Base-by-base conservation (phyloP, 1,140 invertebrate species). In the Dendrolimus punctatus region DNA sequence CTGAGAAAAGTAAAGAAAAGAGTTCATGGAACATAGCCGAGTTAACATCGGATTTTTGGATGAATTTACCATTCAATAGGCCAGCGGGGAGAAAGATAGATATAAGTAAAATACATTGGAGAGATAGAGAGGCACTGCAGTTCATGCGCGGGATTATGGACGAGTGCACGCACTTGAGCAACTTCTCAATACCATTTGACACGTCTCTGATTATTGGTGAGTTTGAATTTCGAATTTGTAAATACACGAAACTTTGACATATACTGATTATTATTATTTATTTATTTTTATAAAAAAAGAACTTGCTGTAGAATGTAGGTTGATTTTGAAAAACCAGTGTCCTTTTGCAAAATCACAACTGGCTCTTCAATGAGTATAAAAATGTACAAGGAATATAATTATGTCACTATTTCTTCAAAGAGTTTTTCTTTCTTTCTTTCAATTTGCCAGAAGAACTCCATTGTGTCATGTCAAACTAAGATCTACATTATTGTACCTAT, bases 91-190 rank as follows among this genome's bases (percentile, higher is more conserved):
- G 74, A 56, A 80, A 80, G 64, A 86, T 86, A 78, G 87, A 90
- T 48, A 89, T 89, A 58, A 80, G 80, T 8, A 90, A 89, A 68
- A 89, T 88, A 6, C 89, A 90, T 62, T 90, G 89, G 89, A 86
- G 91, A 46, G 91, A 93, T 63, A 89, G 90, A 60, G 94, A 96
- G 75, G 94, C 95, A 2, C 63, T 97, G 6, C 93, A 96, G 81
- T 99, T 99, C 76, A 99, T 99, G 98, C 89, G 95, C 37, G 97
- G 97, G 0, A 93, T 99, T 58, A 99, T 99, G 98, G 98, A 99
- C 74, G 96, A 99, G 85, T 99, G 96, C 78, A 99, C 98, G 4
- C 97, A 99, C 87, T 87, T 99, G 3, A 95, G 92, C 55, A 98
- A 99, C 82, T 99, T 98, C 73, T 93, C 95, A 8, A 84, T 92